Evolutionary conservation across 92 coral and sea anemone genomes (phyloP).

Genomic region (Diadumene lineata): DNA sequence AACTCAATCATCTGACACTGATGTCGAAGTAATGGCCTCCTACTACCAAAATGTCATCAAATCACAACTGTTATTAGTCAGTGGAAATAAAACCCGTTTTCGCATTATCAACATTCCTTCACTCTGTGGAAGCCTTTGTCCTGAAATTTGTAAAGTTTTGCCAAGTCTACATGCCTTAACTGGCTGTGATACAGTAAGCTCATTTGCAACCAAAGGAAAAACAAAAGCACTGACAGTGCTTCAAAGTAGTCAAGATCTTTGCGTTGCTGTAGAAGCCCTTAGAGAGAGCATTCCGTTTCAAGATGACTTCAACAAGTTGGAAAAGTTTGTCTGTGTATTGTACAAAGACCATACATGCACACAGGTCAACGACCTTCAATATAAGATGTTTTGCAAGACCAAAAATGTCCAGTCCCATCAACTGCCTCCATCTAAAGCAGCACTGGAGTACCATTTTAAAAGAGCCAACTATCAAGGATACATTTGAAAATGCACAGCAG

Average conservation of each 20-base stretch:
- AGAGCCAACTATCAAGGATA: not conserved
- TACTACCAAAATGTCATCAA: conserved; percentile 33
- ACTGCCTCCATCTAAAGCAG: not conserved
- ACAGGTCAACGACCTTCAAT: not conserved
- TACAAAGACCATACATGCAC: not conserved
- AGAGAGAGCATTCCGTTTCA: not conserved
- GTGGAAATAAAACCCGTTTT: conserved; percentile 47
- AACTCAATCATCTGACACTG: conserved; percentile 45
- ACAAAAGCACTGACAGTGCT: conserved; percentile 47
- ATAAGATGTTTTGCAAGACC: not conserved
- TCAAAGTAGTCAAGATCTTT: conserved; percentile 24
- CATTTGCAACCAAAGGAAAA: conserved; percentile 56
- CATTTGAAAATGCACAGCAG: not conserved
- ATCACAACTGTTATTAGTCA: conserved; percentile 40
- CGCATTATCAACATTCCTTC: conserved; percentile 24
- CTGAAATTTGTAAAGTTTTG: conserved; percentile 32
- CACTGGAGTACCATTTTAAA: not conserved
- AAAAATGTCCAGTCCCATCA: not conserved
- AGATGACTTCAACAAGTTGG: not conserved
- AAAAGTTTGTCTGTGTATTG: not conserved
- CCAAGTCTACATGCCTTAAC: conserved; percentile 60
- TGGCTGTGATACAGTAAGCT: conserved; percentile 53
- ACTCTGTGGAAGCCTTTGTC: conserved; percentile 46
- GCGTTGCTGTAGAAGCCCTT: not conserved
- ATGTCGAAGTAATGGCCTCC: conserved; percentile 54